Percentiles rank a stretch among this genome's conserved stretches.
phyloP scores from a whole-genome alignment of 2,888 invertebrate genomes.

The Eledone cirrhosa region DNA sequence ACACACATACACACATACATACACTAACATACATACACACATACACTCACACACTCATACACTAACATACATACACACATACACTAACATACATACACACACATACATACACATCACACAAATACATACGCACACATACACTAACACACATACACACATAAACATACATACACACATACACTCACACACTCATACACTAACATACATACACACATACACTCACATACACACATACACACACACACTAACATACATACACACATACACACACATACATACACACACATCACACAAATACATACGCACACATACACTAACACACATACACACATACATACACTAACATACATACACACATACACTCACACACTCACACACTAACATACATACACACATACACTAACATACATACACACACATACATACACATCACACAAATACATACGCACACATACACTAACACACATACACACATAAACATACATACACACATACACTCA shows the following conservation, averaged over 20 bases:
- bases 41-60: too few species aligned
- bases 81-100: too few species aligned
- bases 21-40: too few species aligned
- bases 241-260: neutral
- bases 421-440: too few species aligned
- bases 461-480: too few species aligned
- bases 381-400: neutral
- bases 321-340: neutral
- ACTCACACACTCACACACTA: neutral
- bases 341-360: neutral
- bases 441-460: too few species aligned
- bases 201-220: neutral
- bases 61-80: too few species aligned
- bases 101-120: neutral
- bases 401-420: too few species aligned
- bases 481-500: too few species aligned
- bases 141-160: neutral
- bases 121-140: neutral
- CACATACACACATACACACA: neutral
- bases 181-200: neutral
- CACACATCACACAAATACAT: neutral
- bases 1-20: too few species aligned
- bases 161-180: neutral
- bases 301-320: neutral
- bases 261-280: neutral